Evolutionary conservation across 2,888 invertebrate genomes (phyloP).

Genomic region (Steinernema carpocapsae): DNA sequence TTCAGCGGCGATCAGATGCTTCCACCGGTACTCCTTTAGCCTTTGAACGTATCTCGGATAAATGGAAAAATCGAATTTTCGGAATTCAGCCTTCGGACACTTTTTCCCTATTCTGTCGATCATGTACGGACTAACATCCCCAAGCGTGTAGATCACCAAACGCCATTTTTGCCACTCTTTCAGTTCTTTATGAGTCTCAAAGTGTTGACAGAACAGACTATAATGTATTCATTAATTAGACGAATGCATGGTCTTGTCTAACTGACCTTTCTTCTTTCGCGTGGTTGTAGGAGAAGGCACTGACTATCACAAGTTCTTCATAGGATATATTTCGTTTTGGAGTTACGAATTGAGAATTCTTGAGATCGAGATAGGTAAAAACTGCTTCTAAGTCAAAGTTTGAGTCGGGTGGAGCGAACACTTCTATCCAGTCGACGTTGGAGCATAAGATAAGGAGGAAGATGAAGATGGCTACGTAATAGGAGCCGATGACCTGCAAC

Average conservation of each 20-base stretch:
- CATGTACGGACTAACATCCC: background rate
- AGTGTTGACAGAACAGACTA: background rate
- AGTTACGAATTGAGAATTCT: background rate
- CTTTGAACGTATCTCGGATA: background rate
- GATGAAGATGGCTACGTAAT: background rate
- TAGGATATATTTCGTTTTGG: background rate
- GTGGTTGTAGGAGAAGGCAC: background rate
- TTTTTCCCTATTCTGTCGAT: background rate
- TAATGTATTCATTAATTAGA: background rate
- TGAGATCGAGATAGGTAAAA: background rate
- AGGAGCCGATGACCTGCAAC: background rate
- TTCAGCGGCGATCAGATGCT: background rate
- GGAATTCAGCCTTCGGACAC: background rate
- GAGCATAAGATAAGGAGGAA: background rate
- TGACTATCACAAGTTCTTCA: background rate
- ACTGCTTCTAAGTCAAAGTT: background rate
- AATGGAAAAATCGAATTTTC: background rate
- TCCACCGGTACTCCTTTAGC: conserved; percentile 2
- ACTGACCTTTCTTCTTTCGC: background rate
- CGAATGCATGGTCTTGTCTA: background rate
- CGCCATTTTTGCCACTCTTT: background rate
- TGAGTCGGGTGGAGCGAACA: background rate
- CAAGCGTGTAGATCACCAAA: background rate
- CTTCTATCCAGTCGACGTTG: background rate
- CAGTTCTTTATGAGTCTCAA: background rate